Conservation (phyloP, 2,888 invertebrate genomes). For the Diaphora mendica region DNA sequence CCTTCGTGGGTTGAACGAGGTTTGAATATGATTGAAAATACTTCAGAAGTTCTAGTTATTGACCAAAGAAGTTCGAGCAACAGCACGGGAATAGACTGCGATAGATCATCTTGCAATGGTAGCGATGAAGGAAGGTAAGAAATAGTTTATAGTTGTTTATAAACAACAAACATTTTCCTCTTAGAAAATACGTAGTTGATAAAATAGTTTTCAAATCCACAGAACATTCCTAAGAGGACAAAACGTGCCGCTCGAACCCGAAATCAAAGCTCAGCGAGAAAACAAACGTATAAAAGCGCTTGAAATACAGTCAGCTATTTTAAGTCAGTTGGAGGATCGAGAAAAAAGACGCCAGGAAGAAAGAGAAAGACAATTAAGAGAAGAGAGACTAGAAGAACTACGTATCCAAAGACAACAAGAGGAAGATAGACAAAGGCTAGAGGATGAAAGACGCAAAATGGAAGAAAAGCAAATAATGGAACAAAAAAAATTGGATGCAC, state of each 20-base stretch:
- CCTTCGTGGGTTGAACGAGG: slow-evolving; percentile 87
- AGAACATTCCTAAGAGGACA: slow-evolving; percentile 93
- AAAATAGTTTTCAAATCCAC: slow-evolving; percentile 49
- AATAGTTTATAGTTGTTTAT: not conserved
- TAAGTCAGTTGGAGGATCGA: slow-evolving; percentile 94
- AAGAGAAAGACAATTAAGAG: slow-evolving; percentile 89
- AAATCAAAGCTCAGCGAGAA: slow-evolving; percentile 93
- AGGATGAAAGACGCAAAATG: slow-evolving; percentile 89
- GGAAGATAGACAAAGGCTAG: slow-evolving; percentile 88
- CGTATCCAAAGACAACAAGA: slow-evolving; percentile 91
- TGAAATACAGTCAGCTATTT: slow-evolving; percentile 94
- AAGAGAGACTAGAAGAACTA: slow-evolving; percentile 93
- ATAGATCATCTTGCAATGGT: slow-evolving; percentile 79
- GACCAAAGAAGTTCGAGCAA: slow-evolving; percentile 84
- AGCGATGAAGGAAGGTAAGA: slow-evolving; percentile 81
- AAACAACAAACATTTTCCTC: not conserved
- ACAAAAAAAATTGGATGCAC: slow-evolving; percentile 90
- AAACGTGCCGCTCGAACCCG: slow-evolving; percentile 93
- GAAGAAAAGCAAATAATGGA: slow-evolving; percentile 91
- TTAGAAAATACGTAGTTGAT: not conserved
- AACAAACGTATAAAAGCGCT: slow-evolving; percentile 92
- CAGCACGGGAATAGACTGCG: slow-evolving; percentile 77
- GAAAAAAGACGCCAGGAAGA: slow-evolving; percentile 92
- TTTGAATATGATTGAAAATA: slow-evolving; percentile 83
- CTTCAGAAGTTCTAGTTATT: slow-evolving; percentile 85